Evolutionary conservation across 2,797 vertebrate species (phyloP).

Genomic region (Oryzias dopingdopingensis): DNA sequence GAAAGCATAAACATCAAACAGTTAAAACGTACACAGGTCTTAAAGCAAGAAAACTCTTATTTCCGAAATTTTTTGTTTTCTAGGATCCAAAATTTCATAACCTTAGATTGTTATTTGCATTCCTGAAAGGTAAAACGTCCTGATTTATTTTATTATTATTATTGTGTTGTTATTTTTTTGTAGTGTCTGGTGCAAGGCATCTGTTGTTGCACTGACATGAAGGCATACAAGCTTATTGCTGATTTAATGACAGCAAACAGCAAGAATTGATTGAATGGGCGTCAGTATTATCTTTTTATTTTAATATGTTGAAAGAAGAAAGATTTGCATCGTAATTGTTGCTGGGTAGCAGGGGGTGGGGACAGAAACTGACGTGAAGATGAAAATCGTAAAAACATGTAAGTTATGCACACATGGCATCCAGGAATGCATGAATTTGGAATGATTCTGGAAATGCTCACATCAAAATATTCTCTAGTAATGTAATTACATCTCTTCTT

Average conservation of each 20-base stretch:
- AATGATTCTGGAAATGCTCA: constrained; percentile 69
- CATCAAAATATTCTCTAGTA: constrained; percentile 39
- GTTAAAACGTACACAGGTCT: constrained; percentile 28
- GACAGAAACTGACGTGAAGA: constrained; percentile 30
- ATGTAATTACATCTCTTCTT: constrained; percentile 53
- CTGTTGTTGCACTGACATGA: constrained; percentile 76
- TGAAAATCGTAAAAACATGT: constrained; percentile 41
- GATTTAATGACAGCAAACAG: constrained; percentile 71
- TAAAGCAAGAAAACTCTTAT: constrained; percentile 1
- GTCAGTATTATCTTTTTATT: constrained; percentile 40
- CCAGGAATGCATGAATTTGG: constrained; percentile 69
- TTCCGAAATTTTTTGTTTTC: background rate
- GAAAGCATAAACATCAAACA: too few relatives aligned
- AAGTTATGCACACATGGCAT: constrained; percentile 49
- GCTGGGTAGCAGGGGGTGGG: constrained; percentile 18
- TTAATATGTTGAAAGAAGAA: constrained; percentile 19
- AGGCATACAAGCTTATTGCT: constrained; percentile 68
- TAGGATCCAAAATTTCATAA: too few relatives aligned
- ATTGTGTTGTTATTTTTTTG: constrained; percentile 12
- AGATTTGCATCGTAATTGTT: constrained; percentile 24
- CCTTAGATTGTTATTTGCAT: constrained; percentile 7
- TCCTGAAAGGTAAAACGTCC: constrained; percentile 34
- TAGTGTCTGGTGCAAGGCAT: constrained; percentile 44
- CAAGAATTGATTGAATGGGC: constrained; percentile 69
- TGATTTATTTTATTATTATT: background rate